Percentiles rank a stretch among this genome's conserved stretches.
phyloP scores from a whole-genome alignment of 2,113 vertebrate species.

The Calidris pygmaea region DNA sequence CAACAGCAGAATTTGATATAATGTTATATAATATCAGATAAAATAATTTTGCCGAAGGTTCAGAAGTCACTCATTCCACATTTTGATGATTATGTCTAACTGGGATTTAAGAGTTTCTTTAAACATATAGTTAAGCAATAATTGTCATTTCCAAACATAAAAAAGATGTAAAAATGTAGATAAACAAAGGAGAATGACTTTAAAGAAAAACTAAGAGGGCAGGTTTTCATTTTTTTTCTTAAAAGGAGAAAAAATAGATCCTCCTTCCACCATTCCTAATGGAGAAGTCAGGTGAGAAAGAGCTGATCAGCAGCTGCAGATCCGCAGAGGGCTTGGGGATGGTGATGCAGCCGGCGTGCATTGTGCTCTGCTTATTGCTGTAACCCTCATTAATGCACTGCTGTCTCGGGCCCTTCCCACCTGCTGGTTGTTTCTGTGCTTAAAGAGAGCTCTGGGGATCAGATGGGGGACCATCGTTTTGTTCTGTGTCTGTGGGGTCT shows the following conservation, averaged over 20 bases:
- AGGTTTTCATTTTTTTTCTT: background rate
- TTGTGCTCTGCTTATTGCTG: background rate
- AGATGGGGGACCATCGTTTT: rapidly evolving
- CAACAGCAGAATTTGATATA: background rate
- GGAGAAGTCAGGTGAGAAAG: background rate
- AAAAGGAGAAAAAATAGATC: background rate
- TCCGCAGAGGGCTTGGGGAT: background rate
- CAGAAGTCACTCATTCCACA: background rate
- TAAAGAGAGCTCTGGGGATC: background rate
- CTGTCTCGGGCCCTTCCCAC: background rate
- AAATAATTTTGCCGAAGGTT: background rate
- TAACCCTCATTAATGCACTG: background rate
- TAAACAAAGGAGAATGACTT: background rate
- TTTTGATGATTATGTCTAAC: background rate
- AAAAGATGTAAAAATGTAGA: background rate
- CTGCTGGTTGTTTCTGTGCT: background rate
- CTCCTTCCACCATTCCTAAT: background rate
- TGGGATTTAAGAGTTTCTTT: background rate
- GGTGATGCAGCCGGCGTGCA: background rate
- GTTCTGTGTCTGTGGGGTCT: background rate
- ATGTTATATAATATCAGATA: background rate
- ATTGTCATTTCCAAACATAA: background rate
- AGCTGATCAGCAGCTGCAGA: background rate
- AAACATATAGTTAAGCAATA: background rate
- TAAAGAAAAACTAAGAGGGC: background rate